phyloP scores from a whole-genome alignment of 2,113 vertebrate species.

The Coreoperca whiteheadi region DNA sequence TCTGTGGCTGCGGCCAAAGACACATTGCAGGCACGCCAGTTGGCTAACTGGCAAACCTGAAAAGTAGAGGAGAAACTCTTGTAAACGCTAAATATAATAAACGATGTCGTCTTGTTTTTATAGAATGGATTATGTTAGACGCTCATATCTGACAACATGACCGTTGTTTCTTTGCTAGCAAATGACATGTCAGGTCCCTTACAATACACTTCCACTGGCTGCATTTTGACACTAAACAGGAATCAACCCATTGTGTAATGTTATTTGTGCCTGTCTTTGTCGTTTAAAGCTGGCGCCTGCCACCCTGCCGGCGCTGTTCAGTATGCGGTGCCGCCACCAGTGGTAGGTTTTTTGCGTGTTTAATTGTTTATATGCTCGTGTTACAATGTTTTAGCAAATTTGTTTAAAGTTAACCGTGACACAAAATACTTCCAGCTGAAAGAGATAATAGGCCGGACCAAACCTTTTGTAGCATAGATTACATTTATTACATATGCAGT shows the following conservation, averaged over 20 bases:
- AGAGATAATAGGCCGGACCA: neutral
- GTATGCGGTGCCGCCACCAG: constrained; percentile 48
- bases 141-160: too few relatives aligned
- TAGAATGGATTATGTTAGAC: too few relatives aligned
- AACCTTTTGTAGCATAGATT: neutral
- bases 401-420: neutral
- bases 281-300: constrained; percentile 88
- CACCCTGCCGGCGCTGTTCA: constrained; percentile 89
- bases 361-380: neutral
- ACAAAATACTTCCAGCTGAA: neutral
- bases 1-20: neutral
- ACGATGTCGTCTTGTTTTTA: too few relatives aligned
- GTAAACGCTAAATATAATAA: too few relatives aligned
- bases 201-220: neutral
- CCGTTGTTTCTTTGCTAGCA: too few relatives aligned
- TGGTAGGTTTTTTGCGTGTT: constrained; percentile 78
- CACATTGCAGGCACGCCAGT: too few relatives aligned
- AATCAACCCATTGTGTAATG: too few relatives aligned
- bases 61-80: too few relatives aligned
- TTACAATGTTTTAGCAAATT: neutral
- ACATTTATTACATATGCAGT: too few relatives aligned
- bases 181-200: neutral
- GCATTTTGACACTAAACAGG: neutral
- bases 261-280: neutral
- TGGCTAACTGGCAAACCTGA: too few relatives aligned